Evolutionary conservation across 64 coral and sea anemone species (phyloP), one percentile per base, ranked within the genome.

Genomic region (Montipora sp.): DNA sequence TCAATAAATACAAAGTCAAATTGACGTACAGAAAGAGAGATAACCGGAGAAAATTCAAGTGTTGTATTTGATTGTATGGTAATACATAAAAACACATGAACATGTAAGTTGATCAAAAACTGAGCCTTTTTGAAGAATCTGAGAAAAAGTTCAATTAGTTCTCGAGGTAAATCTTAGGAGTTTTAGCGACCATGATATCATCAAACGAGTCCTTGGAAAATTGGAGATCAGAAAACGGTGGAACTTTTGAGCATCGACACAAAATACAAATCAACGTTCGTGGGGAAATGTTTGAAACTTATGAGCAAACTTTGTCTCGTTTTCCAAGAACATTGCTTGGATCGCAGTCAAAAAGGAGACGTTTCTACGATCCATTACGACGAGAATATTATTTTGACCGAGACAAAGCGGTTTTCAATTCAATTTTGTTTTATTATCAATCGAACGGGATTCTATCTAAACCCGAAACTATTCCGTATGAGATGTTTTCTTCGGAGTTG

Each of bases 371-470:
- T 73, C 59, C 80, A 7, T 59, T 16, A 45, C 43, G 76, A 48
- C 24, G 77, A 47, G 95, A 94, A 57, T 91, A 90, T 53, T 84
- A 87, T 48, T 96, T 96, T 75, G 81, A 93, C 3, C 77, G 92
- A 44, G 92, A 96, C 57, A 90, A 89, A 60, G 59, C 74, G 4
- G 77, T 93, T 58, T 96, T 96, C 44, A 87, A 96, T 78, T 89
- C 95, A 1, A 96, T 94, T 51, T 46, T 96, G 78, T 96, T 96
- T 75, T 96, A 90, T 53, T 96, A 94, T 51, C 95, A 96, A 67
- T 95, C 93, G 48, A 87, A 83, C 4, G 89, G 88, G 4, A 96
- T 93, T 21, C 77, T 96, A 2, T 91, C 92, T 6, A 90, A 87
- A 36, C 92, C 95, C 1, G 88, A 90, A 19, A 87, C 82, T 19